Conservation (phyloP, 2,797 vertebrate genomes). For the Hypotaenidia okinawae region DNA sequence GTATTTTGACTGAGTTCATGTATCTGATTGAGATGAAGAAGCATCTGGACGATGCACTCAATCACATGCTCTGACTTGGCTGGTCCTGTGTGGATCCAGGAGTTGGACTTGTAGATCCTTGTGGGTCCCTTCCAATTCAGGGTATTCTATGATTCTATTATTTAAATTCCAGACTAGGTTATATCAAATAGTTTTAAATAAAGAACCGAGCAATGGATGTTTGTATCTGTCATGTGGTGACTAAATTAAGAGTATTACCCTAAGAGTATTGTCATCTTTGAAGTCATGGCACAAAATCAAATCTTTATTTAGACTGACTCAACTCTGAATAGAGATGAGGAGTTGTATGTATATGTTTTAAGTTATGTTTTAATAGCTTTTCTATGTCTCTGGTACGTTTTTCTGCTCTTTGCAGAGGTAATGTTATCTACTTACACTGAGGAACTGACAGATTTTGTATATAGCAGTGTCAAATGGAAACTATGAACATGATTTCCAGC, state of each 20-base stretch:
- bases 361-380: neutral
- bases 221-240: neutral
- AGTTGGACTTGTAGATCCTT: no score
- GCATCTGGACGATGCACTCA: no score
- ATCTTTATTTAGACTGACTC: neutral
- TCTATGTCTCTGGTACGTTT: neutral
- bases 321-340: neutral
- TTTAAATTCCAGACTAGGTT: neutral
- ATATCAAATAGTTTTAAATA: neutral
- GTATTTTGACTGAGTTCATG: neutral
- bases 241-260: neutral
- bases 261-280: neutral
- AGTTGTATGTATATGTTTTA: neutral
- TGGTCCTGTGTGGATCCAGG: no score
- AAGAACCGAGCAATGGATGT: neutral
- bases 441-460: neutral
- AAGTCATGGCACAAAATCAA: neutral
- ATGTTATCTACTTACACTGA: neutral
- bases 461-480: neutral
- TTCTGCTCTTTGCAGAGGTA: neutral
- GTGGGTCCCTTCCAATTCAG: no score
- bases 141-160: no score
- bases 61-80: no score
- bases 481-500: neutral
- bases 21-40: no score